Percentiles rank a stretch among this genome's conserved stretches.
phyloP scores from a whole-genome alignment of 2,113 vertebrate species.

The Todiramphus chloris region DNA sequence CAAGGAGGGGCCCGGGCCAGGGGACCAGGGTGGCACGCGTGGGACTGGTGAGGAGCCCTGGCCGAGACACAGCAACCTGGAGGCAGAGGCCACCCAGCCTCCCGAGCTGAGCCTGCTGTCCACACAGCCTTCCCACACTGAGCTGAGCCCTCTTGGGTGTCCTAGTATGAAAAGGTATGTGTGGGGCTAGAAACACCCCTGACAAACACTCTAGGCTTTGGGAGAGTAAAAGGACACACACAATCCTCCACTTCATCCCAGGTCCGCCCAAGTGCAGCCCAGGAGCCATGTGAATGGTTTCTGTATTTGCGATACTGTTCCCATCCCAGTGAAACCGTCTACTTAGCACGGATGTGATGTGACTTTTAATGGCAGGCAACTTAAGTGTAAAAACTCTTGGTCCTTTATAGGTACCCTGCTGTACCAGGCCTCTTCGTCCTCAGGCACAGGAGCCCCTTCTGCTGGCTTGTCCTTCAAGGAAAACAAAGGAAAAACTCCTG shows the following conservation, averaged over 20 bases:
- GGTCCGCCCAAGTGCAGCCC: background rate
- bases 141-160: background rate
- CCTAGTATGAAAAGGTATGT: background rate
- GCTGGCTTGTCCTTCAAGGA: background rate
- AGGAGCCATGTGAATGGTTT: background rate
- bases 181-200: background rate
- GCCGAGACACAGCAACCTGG: background rate
- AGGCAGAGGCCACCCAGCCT: background rate
- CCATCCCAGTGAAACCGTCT: background rate
- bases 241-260: background rate
- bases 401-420: background rate
- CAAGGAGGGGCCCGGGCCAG: too few relatives aligned
- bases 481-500: background rate
- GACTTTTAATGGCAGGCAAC: constrained; percentile 1
- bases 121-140: rapidly evolving
- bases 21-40: rapidly evolving
- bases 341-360: background rate
- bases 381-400: background rate
- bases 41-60: background rate
- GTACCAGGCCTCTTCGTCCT: background rate
- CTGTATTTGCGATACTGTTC: background rate
- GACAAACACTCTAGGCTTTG: background rate
- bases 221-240: background rate
- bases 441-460: background rate
- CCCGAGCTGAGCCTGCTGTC: background rate